These are phyloP conservation scores for Quadroppia sp. DNA, from an alignment of 2,888 invertebrate genomes.

Conservation along the genomic window DNA sequence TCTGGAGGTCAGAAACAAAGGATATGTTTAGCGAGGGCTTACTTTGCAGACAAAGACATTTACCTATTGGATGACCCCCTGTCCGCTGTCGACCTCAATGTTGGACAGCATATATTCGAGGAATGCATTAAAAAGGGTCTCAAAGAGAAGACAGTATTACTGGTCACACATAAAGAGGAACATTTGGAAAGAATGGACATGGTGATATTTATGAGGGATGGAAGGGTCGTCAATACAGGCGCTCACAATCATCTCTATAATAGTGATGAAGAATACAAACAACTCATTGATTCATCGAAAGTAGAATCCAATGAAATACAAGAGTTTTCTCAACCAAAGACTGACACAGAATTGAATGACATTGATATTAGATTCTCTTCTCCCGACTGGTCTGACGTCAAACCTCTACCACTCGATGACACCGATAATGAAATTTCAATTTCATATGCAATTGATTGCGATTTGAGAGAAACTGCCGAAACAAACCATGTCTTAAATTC, in stretches of 20 bases:
- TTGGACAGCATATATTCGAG: slow-evolving; percentile 58
- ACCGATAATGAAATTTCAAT: not conserved
- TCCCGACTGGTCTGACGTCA: slow-evolving; percentile 24
- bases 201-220: slow-evolving; percentile 65
- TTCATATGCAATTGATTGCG: not conserved
- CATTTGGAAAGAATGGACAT: slow-evolving; percentile 55
- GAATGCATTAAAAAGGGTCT: slow-evolving; percentile 52
- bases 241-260: slow-evolving; percentile 44
- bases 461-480: not conserved
- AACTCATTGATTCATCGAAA: slow-evolving; percentile 20
- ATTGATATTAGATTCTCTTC: slow-evolving; percentile 1
- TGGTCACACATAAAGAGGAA: slow-evolving; percentile 52
- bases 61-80: slow-evolving; percentile 61
- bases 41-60: slow-evolving; percentile 57
- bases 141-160: slow-evolving; percentile 52
- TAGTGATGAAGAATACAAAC: slow-evolving; percentile 28
- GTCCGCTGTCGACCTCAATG: slow-evolving; percentile 58
- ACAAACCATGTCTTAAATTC: not conserved
- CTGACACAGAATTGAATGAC: not conserved
- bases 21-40: slow-evolving; percentile 59
- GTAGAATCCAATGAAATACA: not conserved
- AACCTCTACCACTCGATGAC: not conserved
- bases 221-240: slow-evolving; percentile 64
- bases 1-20: slow-evolving; percentile 60
- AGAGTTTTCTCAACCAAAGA: slow-evolving; percentile 20